Percentiles rank a stretch among this genome's conserved stretches.
Conservation (phyloP, 2,888 invertebrate genomes). For the Rhodophaea formosa region DNA sequence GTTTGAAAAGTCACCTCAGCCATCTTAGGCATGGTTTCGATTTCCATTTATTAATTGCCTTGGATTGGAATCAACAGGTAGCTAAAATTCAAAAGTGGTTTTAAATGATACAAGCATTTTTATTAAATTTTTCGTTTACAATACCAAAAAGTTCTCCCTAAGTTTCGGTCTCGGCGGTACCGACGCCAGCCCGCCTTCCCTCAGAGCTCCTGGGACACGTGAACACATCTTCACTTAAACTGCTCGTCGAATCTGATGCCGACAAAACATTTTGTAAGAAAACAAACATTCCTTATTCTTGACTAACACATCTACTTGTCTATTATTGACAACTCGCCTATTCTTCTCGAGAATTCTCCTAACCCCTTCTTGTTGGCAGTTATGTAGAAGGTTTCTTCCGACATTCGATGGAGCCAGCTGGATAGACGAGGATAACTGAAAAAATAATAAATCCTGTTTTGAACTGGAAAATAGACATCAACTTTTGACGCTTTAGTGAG, state of each 20-base stretch:
- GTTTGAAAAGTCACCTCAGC: no score
- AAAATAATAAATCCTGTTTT: not conserved
- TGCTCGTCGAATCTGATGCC: conserved; percentile 46
- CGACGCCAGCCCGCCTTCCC: conserved; percentile 42
- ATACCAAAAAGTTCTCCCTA: not conserved
- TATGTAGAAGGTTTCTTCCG: conserved; percentile 50
- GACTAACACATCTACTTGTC: conserved; percentile 33
- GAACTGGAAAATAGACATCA: not conserved
- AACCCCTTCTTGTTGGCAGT: conserved; percentile 62
- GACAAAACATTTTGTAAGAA: conserved; percentile 40
- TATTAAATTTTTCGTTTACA: not conserved
- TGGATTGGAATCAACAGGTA: not conserved
- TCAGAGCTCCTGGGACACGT: conserved; percentile 54
- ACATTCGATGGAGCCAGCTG: conserved; percentile 52
- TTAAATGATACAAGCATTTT: not conserved
- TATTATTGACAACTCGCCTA: conserved; percentile 57
- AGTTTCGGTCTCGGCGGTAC: conserved; percentile 15
- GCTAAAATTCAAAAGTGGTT: not conserved
- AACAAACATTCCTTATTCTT: conserved; percentile 21
- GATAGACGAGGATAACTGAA: conserved; percentile 51
- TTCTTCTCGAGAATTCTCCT: conserved; percentile 55
- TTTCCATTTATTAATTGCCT: no score
- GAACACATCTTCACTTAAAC: conserved; percentile 40
- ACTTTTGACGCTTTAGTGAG: conserved; percentile 18
- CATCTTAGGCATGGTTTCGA: no score